These are phyloP conservation scores for Dolichomitus sp. DNA, from an alignment of 2,888 invertebrate species.

Conservation along the genomic window DNA sequence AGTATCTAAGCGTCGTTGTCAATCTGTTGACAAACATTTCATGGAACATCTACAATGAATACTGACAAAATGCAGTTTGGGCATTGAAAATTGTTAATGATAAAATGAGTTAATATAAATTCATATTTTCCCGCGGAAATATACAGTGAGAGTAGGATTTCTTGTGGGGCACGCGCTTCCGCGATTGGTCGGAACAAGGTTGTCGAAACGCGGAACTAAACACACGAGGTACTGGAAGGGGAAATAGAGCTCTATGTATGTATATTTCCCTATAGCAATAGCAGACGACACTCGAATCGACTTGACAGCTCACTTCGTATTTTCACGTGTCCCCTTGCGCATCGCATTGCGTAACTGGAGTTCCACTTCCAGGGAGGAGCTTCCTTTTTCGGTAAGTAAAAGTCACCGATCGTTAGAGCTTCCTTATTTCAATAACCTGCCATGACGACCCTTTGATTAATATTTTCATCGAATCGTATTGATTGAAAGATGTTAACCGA, in stretches of 20 bases:
- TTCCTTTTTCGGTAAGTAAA: constrained; percentile 82
- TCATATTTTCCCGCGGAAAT: neutral
- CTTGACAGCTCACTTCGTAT: constrained; percentile 81
- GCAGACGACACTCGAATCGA: constrained; percentile 82
- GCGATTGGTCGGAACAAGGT: neutral
- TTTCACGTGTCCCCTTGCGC: constrained; percentile 82
- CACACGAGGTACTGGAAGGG: constrained; percentile 32
- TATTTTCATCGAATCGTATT: neutral
- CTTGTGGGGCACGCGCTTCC: neutral
- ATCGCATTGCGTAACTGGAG: constrained; percentile 82
- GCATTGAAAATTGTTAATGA: neutral
- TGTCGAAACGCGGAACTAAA: constrained; percentile 11
- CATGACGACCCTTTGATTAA: neutral
- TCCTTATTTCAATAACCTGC: neutral
- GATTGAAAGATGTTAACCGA: constrained; percentile 21
- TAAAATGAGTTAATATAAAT: neutral
- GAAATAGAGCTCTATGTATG: constrained; percentile 61
- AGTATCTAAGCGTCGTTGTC: neutral
- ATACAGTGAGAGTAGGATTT: neutral
- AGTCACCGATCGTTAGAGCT: constrained; percentile 31
- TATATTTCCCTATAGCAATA: constrained; percentile 68
- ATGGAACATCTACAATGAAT: too few relatives aligned
- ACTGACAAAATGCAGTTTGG: too few relatives aligned
- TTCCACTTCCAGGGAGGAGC: constrained; percentile 81
- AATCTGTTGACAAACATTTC: too few relatives aligned